These are phyloP conservation scores for Carettochelys insculpta DNA, from an alignment of 2,113 vertebrate genomes.

Conservation along the genomic window DNA sequence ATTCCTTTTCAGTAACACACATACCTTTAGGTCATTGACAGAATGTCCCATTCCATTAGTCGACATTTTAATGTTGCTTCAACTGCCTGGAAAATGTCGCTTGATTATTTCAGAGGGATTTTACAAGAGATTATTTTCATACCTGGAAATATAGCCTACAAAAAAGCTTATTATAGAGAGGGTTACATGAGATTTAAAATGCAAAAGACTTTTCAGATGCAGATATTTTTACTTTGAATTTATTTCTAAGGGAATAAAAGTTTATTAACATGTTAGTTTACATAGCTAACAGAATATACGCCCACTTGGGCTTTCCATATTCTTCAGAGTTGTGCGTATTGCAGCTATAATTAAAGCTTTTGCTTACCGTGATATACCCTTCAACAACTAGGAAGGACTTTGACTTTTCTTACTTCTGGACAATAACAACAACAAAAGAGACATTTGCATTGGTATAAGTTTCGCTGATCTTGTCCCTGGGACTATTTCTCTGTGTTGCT, in stretches of 20 bases:
- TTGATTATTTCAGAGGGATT: not conserved
- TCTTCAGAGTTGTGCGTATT: not conserved
- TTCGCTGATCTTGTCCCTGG: not conserved
- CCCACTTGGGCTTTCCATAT: not conserved
- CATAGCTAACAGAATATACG: not conserved
- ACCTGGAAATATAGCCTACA: not conserved
- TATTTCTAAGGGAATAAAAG: not conserved
- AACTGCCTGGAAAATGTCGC: not conserved
- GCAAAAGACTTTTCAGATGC: not conserved
- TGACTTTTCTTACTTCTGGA: constrained; percentile 2
- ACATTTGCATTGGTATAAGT: not conserved
- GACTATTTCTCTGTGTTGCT: not conserved
- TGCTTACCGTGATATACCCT: not conserved
- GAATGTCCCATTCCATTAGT: no score
- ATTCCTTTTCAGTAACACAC: no score
- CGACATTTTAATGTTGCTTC: no score
- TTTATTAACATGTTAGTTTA: not conserved
- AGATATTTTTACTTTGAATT: not conserved
- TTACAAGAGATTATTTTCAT: not conserved
- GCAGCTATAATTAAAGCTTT: not conserved
- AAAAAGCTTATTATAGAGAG: not conserved
- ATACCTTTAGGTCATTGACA: no score
- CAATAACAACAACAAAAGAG: not conserved
- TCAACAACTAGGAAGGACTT: not conserved
- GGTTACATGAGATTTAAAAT: not conserved